These are phyloP conservation scores for Gibbula magus DNA, from an alignment of 2,888 invertebrate genomes.

Conservation along the genomic window DNA sequence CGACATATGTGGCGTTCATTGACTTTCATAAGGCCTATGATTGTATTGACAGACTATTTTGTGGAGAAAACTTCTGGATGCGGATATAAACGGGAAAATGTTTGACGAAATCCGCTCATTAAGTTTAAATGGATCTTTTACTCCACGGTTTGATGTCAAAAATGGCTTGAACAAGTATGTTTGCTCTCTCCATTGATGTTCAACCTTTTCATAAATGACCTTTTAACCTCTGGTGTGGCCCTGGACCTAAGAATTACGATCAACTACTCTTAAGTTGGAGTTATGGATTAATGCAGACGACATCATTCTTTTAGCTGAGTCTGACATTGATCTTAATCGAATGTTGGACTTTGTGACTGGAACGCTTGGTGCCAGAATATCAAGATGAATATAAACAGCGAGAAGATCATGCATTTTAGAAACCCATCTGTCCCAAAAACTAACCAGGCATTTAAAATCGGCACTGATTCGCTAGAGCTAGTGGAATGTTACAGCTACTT, in stretches of 20 bases:
- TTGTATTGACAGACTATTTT: too few species aligned
- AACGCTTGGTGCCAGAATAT: neutral
- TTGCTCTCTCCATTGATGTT: conserved; percentile 9
- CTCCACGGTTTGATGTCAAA: conserved; percentile 1
- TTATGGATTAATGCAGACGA: neutral
- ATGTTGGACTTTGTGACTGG: neutral
- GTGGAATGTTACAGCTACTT: too few species aligned
- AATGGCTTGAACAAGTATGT: conserved; percentile 5
- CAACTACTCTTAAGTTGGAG: neutral
- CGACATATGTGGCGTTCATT: too few species aligned
- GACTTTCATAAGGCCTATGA: too few species aligned
- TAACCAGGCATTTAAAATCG: too few species aligned
- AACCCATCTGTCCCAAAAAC: too few species aligned
- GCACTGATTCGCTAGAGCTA: too few species aligned
- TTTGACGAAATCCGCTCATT: neutral
- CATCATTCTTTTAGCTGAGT: neutral
- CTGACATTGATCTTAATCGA: neutral
- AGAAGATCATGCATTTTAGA: conserved; percentile 15
- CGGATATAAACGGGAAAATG: neutral
- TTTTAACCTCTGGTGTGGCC: neutral
- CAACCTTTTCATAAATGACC: conserved; percentile 2
- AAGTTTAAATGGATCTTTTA: neutral
- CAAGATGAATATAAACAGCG: neutral
- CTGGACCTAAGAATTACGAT: neutral
- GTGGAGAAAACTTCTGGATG: too few species aligned